Conservation (phyloP, 2,113 vertebrate genomes). For the Phycodurus eques region DNA sequence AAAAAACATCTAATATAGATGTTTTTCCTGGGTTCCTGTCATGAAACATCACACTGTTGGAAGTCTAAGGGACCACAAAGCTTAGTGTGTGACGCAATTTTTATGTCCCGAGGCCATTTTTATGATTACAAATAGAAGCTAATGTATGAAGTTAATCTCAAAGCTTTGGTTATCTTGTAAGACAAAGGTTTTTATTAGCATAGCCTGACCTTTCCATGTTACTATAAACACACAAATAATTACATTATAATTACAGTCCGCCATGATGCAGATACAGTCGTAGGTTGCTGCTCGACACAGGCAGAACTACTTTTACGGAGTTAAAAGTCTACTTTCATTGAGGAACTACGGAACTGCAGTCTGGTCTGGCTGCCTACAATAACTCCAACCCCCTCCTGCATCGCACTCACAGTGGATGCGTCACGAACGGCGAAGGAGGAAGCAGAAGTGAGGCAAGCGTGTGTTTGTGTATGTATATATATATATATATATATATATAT, state of each 20-base stretch:
- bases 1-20: background rate
- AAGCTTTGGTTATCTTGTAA: constrained; percentile 8
- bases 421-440: too few species aligned
- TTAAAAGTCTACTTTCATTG: too few species aligned
- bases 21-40: background rate
- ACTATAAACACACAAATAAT: background rate
- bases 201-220: constrained; percentile 25
- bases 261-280: too few species aligned
- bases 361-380: too few species aligned
- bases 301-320: too few species aligned
- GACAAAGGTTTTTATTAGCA: constrained; percentile 13
- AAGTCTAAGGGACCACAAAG: constrained; percentile 9
- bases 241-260: constrained; percentile 1
- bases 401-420: too few species aligned
- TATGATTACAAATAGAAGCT: constrained; percentile 10
- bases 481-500: too few species aligned
- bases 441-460: too few species aligned
- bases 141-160: constrained; percentile 20
- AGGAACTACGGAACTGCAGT: too few species aligned
- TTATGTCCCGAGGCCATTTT: background rate
- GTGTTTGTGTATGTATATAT: too few species aligned
- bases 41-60: constrained; percentile 6
- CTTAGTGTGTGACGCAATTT: constrained; percentile 1
- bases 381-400: too few species aligned
- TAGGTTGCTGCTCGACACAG: too few species aligned